A percentile compares a stretch with the other conserved stretches of the same genome.
Evolutionary conservation across 1,140 invertebrate species (phyloP).

Genomic region (Magallana ariakensis): DNA sequence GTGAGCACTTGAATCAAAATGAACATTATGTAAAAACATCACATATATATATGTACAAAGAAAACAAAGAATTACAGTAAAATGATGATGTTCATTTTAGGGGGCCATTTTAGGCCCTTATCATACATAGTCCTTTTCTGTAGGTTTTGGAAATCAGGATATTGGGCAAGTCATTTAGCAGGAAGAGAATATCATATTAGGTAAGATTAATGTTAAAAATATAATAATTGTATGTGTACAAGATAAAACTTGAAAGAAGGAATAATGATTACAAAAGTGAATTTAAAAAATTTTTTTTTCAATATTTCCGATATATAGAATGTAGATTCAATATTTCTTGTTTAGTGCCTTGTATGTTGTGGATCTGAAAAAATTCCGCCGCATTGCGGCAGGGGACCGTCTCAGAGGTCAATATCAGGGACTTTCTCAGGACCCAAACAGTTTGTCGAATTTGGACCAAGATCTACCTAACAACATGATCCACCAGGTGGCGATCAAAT

Average conservation of each 20-base stretch:
- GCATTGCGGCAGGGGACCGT: constrained; percentile 98
- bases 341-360: constrained; percentile 95
- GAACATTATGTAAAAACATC: too few relatives aligned
- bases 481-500: constrained; percentile 99
- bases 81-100: too few relatives aligned
- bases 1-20: too few relatives aligned
- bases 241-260: too few relatives aligned
- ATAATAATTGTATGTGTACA: neutral
- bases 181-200: constrained; percentile 97
- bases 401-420: constrained; percentile 84
- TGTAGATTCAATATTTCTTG: constrained; percentile 26
- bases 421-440: constrained; percentile 97
- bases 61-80: too few relatives aligned
- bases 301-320: too few relatives aligned
- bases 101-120: too few relatives aligned
- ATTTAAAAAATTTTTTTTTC: too few relatives aligned
- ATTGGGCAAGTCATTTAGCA: constrained; percentile 98
- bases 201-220: constrained; percentile 63
- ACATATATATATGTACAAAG: too few relatives aligned
- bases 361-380: constrained; percentile 96
- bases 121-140: constrained; percentile 40
- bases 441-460: constrained; percentile 96
- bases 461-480: constrained; percentile 99
- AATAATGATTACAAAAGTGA: too few relatives aligned
- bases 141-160: constrained; percentile 98